phyloP scores from a whole-genome alignment of 2,888 invertebrate species.

The Autographa gamma region DNA sequence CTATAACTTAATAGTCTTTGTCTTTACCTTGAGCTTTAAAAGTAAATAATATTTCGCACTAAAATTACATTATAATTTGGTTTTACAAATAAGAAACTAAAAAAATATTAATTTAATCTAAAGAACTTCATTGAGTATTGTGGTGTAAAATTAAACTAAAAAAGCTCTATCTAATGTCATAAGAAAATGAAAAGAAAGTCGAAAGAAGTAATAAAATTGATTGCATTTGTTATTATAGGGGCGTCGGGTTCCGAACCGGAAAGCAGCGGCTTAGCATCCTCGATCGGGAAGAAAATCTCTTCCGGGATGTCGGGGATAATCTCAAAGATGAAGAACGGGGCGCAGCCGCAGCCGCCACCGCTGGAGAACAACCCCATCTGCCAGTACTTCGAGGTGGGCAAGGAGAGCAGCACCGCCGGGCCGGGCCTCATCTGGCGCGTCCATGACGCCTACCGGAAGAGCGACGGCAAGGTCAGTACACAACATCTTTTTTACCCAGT shows the following conservation, averaged over 20 bases:
- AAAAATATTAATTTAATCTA: too few relatives aligned
- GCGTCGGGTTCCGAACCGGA: conserved; percentile 59
- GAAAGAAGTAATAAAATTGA: neutral
- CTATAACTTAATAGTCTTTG: neutral
- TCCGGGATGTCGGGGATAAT: conserved; percentile 74
- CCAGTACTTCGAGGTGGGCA: conserved; percentile 95
- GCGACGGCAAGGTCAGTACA: conserved; percentile 95
- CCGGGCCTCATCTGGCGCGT: conserved; percentile 97
- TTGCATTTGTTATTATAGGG: conserved; percentile 43
- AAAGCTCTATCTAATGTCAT: too few relatives aligned
- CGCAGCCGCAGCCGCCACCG: conserved; percentile 63
- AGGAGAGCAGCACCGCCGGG: conserved; percentile 94
- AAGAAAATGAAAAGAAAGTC: neutral
- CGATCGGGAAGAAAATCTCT: conserved; percentile 56
- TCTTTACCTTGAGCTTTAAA: neutral
- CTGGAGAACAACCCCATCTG: conserved; percentile 94
- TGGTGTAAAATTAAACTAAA: too few relatives aligned
- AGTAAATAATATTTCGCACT: neutral
- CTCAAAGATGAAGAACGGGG: conserved; percentile 69
- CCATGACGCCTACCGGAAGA: conserved; percentile 96
- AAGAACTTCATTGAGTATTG: too few relatives aligned
- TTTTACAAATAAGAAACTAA: too few relatives aligned
- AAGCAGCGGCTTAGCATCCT: conserved; percentile 46
- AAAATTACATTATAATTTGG: neutral
- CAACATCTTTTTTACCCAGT: neutral